Percentiles rank a stretch among this genome's conserved stretches.
phyloP scores from a whole-genome alignment of 2,113 vertebrate species.

The Syrmaticus mikado region DNA sequence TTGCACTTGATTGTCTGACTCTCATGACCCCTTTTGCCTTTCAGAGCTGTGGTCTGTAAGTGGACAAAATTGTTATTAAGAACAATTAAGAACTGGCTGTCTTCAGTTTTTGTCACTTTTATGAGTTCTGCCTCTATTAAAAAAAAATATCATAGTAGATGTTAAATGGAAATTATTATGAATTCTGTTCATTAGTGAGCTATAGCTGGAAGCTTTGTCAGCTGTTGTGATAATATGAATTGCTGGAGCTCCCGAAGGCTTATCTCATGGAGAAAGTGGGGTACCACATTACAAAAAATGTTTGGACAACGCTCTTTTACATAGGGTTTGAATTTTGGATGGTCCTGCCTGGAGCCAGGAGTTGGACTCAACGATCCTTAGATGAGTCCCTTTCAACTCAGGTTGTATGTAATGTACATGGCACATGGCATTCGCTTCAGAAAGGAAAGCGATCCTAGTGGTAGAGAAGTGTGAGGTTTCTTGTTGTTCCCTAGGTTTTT shows the following conservation, averaged over 20 bases:
- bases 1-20: background rate
- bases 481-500: background rate
- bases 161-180: background rate
- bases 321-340: background rate
- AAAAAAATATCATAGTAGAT: fast-evolving
- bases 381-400: background rate
- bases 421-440: background rate
- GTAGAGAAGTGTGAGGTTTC: background rate
- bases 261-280: background rate
- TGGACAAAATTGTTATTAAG: background rate
- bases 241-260: background rate
- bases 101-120: background rate
- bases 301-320: background rate
- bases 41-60: background rate
- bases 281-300: background rate
- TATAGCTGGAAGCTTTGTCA: background rate
- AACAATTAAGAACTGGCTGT: background rate
- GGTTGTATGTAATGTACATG: background rate
- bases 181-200: background rate
- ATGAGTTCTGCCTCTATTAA: background rate
- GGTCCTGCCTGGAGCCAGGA: background rate
- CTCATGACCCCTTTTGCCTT: background rate
- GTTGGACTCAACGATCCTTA: background rate
- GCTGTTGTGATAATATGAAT: background rate
- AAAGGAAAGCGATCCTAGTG: background rate